Evolutionary conservation across 2,113 vertebrate species (phyloP), one percentile per base, ranked within the genome.

Genomic region (Gallinago jamesoni): DNA sequence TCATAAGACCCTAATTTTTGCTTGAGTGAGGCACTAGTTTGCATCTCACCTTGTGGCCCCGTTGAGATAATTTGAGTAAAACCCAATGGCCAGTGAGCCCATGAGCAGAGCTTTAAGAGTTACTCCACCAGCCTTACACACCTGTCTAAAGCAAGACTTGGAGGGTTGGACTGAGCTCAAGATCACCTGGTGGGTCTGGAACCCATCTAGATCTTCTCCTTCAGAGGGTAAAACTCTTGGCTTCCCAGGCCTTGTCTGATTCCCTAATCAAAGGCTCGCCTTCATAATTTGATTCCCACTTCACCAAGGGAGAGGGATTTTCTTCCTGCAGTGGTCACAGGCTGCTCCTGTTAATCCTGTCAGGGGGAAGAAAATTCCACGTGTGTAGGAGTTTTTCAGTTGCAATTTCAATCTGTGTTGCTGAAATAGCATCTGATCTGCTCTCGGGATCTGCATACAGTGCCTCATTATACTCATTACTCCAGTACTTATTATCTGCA

Each of bases 401-500:
- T 92, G 77, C 31, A 7, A 48, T 83, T 93, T 90, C 84, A 89
- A 87, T 80, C 72, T 60, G 9, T 76, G 67, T 56, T 92, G 76
- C 90, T 92, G 95, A 90, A 95, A 95, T 84, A 81, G 84, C 89
- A 57, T 94, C 92, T 94, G 97, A 95, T 93, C 93, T 96, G 83
- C 21, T 89, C 91, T 89, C 62, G 1, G 97, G 92, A 92, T 96
- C 95, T 96, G 74, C 95, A 95, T 83, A 87, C 84, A 96, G 84
- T 93, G 76, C 87, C 91, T 97, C 96, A 96, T 98, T 97, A 93
- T 94, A 89, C 86, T 96, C 93, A 97, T 98, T 98, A 97, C 95
- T 98, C 96, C 84, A 93, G 94, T 90, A 88, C 96, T 97, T 96
- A 96, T 96, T 98, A 97, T 97, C 96, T 97, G 96, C 96, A 94